phyloP scores from a whole-genome alignment of 2,113 vertebrate genomes.

The Gobius niger region DNA sequence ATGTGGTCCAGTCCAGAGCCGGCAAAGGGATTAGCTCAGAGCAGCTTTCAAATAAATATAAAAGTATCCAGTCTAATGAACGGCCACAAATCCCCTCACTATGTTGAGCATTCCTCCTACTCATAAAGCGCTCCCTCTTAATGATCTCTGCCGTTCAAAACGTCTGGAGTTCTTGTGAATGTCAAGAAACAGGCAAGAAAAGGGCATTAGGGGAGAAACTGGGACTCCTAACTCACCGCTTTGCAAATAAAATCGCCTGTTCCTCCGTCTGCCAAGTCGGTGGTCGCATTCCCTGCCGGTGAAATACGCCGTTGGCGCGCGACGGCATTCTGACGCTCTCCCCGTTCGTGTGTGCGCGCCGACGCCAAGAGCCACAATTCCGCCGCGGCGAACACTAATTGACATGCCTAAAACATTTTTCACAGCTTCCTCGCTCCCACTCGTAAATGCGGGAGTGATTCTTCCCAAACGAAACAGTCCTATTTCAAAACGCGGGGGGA shows the following conservation, averaged over 20 bases:
- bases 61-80: too few species aligned
- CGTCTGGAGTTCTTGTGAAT: neutral
- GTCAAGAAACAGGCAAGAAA: conserved; percentile 2
- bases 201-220: neutral
- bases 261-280: conserved; percentile 7
- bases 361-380: conserved; percentile 6
- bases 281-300: conserved; percentile 13
- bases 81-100: too few species aligned
- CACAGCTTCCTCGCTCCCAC: neutral
- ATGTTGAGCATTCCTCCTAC: neutral
- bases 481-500: conserved; percentile 18
- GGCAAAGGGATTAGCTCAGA: neutral
- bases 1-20: too few species aligned
- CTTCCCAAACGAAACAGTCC: conserved; percentile 2
- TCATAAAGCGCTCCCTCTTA: neutral
- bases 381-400: conserved; percentile 11
- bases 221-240: neutral
- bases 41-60: neutral
- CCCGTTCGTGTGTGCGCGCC: neutral
- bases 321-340: conserved; percentile 21
- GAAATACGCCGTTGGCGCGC: conserved; percentile 14
- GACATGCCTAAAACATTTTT: conserved; percentile 17
- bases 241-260: neutral
- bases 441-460: conserved; percentile 13
- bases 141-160: neutral